These are phyloP conservation scores for Drosophila melanica DNA, from an alignment of 1,140 invertebrate species.

Conservation along the genomic window DNA sequence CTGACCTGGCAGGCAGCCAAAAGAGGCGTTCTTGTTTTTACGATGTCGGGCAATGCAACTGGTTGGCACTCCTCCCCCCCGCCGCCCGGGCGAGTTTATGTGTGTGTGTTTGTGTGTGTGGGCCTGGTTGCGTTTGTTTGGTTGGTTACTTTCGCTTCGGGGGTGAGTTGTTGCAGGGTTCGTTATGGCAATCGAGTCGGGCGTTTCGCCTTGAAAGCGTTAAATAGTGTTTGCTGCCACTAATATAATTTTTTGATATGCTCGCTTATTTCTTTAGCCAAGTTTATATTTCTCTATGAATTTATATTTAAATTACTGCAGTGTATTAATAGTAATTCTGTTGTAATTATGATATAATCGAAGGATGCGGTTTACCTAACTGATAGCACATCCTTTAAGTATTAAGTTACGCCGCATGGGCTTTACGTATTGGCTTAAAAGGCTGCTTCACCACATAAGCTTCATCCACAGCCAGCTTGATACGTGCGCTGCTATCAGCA, in stretches of 20 bases:
- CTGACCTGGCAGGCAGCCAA: conserved; percentile 52
- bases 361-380: not conserved
- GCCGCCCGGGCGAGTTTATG: not conserved
- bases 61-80: conserved; percentile 31
- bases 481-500: conserved; percentile 59
- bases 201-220: not conserved
- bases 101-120: not conserved
- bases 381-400: not conserved
- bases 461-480: conserved; percentile 11
- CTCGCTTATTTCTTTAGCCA: no score
- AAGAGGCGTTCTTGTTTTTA: conserved; percentile 49
- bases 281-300: not conserved
- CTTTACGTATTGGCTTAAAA: conserved; percentile 24
- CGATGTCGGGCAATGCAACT: conserved; percentile 52
- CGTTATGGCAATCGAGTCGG: not conserved
- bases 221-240: not conserved
- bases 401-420: not conserved
- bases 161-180: not conserved
- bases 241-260: no score
- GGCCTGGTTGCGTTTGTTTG: not conserved
- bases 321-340: no score
- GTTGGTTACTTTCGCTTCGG: not conserved
- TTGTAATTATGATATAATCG: not conserved
- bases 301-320: not conserved
- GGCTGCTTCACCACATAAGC: conserved; percentile 15